A percentile compares a stretch with the other conserved stretches of the same genome.
Conservation (phyloP, 2,113 vertebrate genomes). For the Nesoenas mayeri region DNA sequence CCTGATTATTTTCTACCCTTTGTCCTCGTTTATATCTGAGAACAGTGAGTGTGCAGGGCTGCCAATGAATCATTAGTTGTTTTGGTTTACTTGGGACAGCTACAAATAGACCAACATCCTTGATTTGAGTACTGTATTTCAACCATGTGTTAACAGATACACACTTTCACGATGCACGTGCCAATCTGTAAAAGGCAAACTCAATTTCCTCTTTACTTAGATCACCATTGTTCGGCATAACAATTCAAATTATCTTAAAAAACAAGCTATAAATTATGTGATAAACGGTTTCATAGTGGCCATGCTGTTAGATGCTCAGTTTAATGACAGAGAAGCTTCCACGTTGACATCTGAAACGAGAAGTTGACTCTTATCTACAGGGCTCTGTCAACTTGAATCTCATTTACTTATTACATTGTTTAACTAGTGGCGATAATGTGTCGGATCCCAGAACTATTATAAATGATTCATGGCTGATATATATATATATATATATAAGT, state of each 20-base stretch:
- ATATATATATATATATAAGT: background rate
- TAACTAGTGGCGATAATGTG: slow-evolving; percentile 4
- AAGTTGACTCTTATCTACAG: background rate
- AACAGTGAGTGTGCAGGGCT: background rate
- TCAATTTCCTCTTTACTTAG: background rate
- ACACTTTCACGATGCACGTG: background rate
- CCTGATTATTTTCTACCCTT: background rate
- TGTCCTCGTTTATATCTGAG: background rate
- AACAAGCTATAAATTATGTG: background rate
- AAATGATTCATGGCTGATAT: background rate
- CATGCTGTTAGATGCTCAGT: background rate
- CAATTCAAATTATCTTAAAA: background rate
- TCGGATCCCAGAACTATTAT: background rate
- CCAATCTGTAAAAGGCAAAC: background rate
- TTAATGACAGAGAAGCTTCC: background rate
- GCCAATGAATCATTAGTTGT: background rate
- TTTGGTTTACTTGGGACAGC: slow-evolving; percentile 1
- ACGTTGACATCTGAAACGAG: background rate
- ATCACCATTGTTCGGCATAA: background rate
- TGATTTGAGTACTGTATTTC: background rate
- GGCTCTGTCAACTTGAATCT: background rate
- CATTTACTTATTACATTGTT: background rate
- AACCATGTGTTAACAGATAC: background rate
- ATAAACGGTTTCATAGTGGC: background rate
- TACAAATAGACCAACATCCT: background rate